These are phyloP conservation scores for Brachypteracias leptosomus DNA, from an alignment of 2,113 vertebrate genomes.

Conservation along the genomic window DNA sequence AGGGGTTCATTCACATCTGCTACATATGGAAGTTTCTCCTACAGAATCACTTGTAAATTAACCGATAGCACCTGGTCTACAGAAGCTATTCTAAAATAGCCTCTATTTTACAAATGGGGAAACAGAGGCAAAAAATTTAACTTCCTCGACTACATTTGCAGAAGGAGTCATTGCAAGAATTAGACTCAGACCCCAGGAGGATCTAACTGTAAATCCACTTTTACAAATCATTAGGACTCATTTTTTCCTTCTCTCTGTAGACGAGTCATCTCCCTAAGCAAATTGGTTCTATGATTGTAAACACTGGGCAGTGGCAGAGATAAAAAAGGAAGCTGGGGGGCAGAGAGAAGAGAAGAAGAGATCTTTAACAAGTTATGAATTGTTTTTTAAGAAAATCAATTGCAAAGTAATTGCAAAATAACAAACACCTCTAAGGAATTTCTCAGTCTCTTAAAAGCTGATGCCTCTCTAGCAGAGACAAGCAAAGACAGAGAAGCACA, in stretches of 20 bases:
- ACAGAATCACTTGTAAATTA: not conserved
- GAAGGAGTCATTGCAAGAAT: not conserved
- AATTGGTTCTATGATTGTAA: not conserved
- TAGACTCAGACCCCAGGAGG: not conserved
- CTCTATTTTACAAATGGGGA: not conserved
- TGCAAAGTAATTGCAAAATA: conserved; percentile 52
- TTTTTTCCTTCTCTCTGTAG: not conserved
- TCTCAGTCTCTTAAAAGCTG: conserved; percentile 19
- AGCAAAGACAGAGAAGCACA: not conserved
- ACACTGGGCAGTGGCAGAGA: not conserved
- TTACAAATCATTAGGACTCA: not conserved
- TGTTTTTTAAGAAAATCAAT: conserved; percentile 41
- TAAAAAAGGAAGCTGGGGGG: not conserved
- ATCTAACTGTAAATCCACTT: not conserved
- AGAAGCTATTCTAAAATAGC: not conserved
- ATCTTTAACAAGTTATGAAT: conserved; percentile 53
- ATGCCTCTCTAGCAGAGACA: not conserved
- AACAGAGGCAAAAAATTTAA: not conserved
- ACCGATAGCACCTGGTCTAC: not conserved
- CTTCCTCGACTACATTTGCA: not conserved
- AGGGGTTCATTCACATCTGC: not conserved
- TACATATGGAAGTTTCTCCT: not conserved
- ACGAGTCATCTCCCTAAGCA: not conserved
- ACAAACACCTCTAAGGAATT: conserved; percentile 14
- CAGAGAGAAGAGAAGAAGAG: not conserved